A percentile compares a stretch with the other conserved stretches of the same genome.
Conservation (phyloP, 2,113 vertebrate species). For the Pterocles burchelli region DNA sequence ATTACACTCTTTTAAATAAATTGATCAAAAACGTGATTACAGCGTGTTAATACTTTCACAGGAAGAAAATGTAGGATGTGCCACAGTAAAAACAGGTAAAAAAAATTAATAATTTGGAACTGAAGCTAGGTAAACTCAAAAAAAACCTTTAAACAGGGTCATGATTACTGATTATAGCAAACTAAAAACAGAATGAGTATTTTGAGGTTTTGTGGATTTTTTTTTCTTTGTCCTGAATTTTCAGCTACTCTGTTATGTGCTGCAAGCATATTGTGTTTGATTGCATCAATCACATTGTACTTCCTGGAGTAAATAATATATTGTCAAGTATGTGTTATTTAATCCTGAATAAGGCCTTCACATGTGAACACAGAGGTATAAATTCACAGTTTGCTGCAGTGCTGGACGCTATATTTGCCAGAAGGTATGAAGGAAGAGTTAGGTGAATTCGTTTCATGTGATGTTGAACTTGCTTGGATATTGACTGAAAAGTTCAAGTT, state of each 20-base stretch:
- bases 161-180: background rate
- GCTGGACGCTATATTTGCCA: background rate
- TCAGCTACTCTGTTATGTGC: background rate
- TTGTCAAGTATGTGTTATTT: constrained; percentile 38
- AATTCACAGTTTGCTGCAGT: background rate
- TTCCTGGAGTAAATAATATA: constrained; percentile 33
- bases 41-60: background rate
- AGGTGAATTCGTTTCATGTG: background rate
- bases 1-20: background rate
- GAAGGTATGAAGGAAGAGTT: background rate
- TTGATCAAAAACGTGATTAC: background rate
- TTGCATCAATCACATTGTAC: background rate
- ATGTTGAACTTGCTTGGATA: background rate
- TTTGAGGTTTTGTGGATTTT: background rate
- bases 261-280: background rate
- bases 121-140: background rate
- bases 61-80: background rate
- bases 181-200: background rate
- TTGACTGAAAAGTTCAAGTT: background rate
- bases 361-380: background rate
- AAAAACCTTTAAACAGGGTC: background rate
- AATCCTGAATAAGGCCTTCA: background rate
- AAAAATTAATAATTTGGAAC: background rate
- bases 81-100: background rate
- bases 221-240: background rate